Conservation (phyloP, 2,113 vertebrate species). For the Orientallactaga bullata region DNA sequence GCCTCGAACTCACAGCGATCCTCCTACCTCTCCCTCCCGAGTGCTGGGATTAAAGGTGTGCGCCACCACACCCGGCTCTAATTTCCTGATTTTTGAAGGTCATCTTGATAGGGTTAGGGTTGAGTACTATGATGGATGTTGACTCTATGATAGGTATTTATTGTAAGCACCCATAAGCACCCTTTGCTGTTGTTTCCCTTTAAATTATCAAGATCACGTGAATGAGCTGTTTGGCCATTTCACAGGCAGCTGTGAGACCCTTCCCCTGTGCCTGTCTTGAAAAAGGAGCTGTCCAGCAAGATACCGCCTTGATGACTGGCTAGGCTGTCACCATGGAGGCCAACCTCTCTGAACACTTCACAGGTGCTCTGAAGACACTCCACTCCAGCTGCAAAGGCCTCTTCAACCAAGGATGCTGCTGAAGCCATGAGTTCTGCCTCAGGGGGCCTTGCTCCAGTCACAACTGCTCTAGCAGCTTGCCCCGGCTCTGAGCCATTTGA, state of each 20-base stretch:
- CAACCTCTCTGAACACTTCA: not conserved
- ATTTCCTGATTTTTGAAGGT: not conserved
- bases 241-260: not conserved
- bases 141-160: not conserved
- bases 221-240: not conserved
- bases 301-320: not conserved
- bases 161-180: not conserved
- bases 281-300: not conserved
- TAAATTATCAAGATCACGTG: not conserved
- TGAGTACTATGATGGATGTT: not conserved
- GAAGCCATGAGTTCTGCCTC: not conserved
- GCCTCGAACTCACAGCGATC: too few species aligned
- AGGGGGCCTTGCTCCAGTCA: not conserved
- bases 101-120: not conserved
- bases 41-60: too few species aligned
- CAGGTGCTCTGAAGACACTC: not conserved
- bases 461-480: not conserved
- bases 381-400: not conserved
- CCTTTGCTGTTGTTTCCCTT: not conserved
- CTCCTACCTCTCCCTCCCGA: too few species aligned
- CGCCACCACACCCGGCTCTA: too few species aligned
- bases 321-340: not conserved
- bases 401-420: too few species aligned
- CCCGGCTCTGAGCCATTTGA: not conserved
- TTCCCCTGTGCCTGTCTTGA: not conserved